Evolutionary conservation across 2,113 vertebrate genomes (phyloP), one percentile per base, ranked within the genome.

Genomic region (Nymphicus hollandicus): DNA sequence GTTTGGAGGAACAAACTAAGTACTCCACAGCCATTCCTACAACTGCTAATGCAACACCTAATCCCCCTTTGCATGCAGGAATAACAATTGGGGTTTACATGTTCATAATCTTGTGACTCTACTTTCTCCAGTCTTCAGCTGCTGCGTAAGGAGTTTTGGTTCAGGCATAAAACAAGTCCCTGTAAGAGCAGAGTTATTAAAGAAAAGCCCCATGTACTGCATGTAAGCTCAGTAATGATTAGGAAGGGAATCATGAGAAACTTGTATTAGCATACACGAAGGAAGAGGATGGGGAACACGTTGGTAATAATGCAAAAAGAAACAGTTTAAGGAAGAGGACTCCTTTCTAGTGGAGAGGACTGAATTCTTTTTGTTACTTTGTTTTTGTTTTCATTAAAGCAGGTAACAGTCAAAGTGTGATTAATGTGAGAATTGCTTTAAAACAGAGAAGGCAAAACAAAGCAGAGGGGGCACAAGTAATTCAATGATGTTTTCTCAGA

Each of bases 91-190:
- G 61, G 56, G 81, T 81, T 96, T 96, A 65, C 39, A 72, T 52
- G 56, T 86, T 78, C 24, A 18, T 88, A 81, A 77, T 88, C 95
- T 95, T 90, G 95, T 96, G 91, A 91, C 76, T 93, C 64, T 83
- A 81, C 79, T 93, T 95, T 96, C 58, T 66, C 47, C 44, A 93
- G 61, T 69, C 70, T 69, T 72, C 83, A 78, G 47, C 47, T 93
- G 61, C 91, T 35, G 11, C 56, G 23, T 65, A 81, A 84, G 64
- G 86, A 64, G 52, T 68, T 93, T 81, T 71, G n/a, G 64, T 84
- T 92, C 77, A 92, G 72, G 50, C 44, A 79, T 27, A 86, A 84
- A 90, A 6, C 15, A 84, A 86, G 82, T 84, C 87, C 49, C 11
- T 3, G 28, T 63, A 95, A 91, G 33, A 86, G 66, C 2, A 9